A percentile compares a stretch with the other conserved stretches of the same genome.
phyloP scores from a whole-genome alignment of 1,140 invertebrate genomes.

The Steinernema feltiae region DNA sequence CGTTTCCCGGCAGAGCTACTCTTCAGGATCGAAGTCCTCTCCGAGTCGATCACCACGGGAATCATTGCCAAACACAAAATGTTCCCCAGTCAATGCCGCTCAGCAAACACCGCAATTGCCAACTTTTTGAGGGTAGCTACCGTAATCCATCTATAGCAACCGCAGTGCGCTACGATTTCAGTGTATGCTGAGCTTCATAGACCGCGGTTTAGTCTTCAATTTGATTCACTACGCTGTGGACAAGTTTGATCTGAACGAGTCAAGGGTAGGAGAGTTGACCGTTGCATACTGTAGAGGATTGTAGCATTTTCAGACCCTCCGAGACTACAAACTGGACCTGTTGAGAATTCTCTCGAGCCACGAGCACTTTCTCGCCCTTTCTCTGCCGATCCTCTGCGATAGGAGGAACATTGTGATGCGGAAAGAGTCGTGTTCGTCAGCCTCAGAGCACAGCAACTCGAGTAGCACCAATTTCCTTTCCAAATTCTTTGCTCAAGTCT shows the following conservation, averaged over 20 bases:
- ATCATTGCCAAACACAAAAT: slow-evolving; percentile 45
- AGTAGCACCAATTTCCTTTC: slow-evolving; percentile 30
- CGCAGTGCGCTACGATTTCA: no score
- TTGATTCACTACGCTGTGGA: slow-evolving; percentile 78
- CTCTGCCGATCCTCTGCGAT: slow-evolving; percentile 71
- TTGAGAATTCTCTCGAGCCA: slow-evolving; percentile 61
- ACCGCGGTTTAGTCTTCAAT: slow-evolving; percentile 82
- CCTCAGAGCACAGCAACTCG: slow-evolving; percentile 9
- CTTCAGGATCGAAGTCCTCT: slow-evolving; percentile 20
- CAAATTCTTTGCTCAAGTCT: slow-evolving; percentile 43
- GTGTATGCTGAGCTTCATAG: slow-evolving; percentile 83
- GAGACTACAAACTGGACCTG: slow-evolving; percentile 52
- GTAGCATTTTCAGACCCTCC: no score
- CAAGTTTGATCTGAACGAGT: slow-evolving; percentile 74
- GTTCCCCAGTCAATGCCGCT: slow-evolving; percentile 40
- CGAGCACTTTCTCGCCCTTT: slow-evolving; percentile 62
- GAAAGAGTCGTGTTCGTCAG: slow-evolving; percentile 27
- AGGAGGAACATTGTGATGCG: slow-evolving; percentile 56
- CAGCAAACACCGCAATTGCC: slow-evolving; percentile 48
- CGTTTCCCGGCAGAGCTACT: slow-evolving; percentile 34
- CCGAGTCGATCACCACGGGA: slow-evolving; percentile 24
- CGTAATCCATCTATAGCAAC: no score
- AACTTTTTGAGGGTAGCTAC: slow-evolving; percentile 49
- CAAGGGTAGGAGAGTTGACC: no score
- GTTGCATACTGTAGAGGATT: no score